These are phyloP conservation scores for Threskiornis aethiopicus DNA, from an alignment of 2,797 vertebrate genomes.

Conservation along the genomic window DNA sequence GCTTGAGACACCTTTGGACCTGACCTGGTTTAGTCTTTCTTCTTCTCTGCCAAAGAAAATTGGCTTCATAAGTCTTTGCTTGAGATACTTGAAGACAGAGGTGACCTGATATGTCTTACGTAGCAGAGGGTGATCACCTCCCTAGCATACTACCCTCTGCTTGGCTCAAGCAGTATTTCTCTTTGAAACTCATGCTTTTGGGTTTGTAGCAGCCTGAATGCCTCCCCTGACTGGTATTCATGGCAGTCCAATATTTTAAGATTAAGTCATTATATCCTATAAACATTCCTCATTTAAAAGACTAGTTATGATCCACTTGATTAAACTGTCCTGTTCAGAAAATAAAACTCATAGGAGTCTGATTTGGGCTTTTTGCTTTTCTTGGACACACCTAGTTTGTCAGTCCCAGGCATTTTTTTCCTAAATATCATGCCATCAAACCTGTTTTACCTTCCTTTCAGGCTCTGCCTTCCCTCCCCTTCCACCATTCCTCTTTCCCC, in stretches of 20 bases:
- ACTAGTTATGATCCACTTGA: neutral
- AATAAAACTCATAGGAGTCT: neutral
- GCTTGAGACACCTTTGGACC: neutral
- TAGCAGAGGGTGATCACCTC: neutral
- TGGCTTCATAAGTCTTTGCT: neutral
- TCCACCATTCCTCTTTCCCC: accelerated
- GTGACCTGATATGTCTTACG: accelerated
- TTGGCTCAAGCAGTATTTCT: neutral
- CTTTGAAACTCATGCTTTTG: neutral
- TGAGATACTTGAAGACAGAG: neutral
- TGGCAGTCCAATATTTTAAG: neutral
- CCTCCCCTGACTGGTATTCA: neutral
- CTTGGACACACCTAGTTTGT: neutral
- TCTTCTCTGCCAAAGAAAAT: neutral
- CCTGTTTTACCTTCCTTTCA: neutral
- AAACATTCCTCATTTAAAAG: neutral
- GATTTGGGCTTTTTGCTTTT: neutral
- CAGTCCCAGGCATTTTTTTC: neutral
- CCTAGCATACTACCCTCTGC: neutral
- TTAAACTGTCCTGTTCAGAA: neutral
- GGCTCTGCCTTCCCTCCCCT: neutral
- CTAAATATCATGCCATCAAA: neutral
- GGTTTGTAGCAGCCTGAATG: neutral
- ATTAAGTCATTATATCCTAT: neutral
- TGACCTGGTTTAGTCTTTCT: neutral